Base-by-base conservation (phyloP, 2,888 invertebrate species). In the Amaurobius ferox region DNA sequence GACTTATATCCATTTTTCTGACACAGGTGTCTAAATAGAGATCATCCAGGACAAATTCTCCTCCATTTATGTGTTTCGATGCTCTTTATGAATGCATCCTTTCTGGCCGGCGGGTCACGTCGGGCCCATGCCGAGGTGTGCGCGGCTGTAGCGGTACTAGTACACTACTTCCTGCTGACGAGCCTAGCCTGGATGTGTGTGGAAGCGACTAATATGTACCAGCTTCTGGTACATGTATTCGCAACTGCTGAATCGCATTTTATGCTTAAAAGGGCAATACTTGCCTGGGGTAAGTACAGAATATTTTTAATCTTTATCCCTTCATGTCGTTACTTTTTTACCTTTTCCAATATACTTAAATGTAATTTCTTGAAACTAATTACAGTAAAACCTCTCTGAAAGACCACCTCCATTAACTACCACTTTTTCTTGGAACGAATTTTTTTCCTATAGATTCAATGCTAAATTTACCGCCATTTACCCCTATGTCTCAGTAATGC, bases 121-220 rank as follows among this genome's bases (percentile, higher is more conserved):
- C 89, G 40, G 88, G 77, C 87, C 9, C 88, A 88, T 19, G 67
- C 67, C 0, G 88, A 89, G 39, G 67, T 90, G 13, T 92, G 92
- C 88, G 90, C 90, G 44, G 89, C 90, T 1, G 91, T 92, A 5
- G 91, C 92, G 5, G 89, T 91, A 11, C 87, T 91, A 6, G 90
- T 92, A 6, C 93, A 93, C 88, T 92, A 92, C 89, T 91, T 92
- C 88, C 90, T 93, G 62, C 89, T 93, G 85, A 90, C 92, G 1
- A 91, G 92, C 13, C 90, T 93, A 76, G 89, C 91, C 72, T 93
- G 93, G 93, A 91, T 92, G 91, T 90, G 92, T 87, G 91, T 92
- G 6, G 92, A 93, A 88, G 93, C 92, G 1, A 89, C 91, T 74
- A 92, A 93, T 89, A 92, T 93, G 92, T 92, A 92, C 90, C 92